Evolutionary conservation across 2,113 vertebrate species (phyloP).

Genomic region (Scopus umbretta): DNA sequence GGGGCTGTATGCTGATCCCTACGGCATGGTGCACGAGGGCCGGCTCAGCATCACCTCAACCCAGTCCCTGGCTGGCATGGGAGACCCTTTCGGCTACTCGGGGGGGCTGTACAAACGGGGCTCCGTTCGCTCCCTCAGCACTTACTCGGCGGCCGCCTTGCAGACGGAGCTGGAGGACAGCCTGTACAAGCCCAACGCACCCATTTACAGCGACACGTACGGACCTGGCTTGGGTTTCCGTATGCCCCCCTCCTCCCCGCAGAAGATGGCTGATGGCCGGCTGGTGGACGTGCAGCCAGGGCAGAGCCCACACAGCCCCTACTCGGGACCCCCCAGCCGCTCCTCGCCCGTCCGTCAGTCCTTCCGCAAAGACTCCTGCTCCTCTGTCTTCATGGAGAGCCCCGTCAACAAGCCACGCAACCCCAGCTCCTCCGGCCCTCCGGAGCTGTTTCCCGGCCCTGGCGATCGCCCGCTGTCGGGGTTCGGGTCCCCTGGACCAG

Average conservation of each 20-base stretch:
- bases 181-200: conserved; percentile 87
- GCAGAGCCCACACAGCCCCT: conserved; percentile 83
- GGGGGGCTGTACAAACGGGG: conserved; percentile 92
- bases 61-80: conserved; percentile 84
- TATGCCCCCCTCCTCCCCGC: conserved; percentile 90
- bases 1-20: conserved; percentile 90
- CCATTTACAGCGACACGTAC: conserved; percentile 85
- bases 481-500: conserved; percentile 79
- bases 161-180: conserved; percentile 92
- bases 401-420: conserved; percentile 84
- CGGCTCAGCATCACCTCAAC: conserved; percentile 94
- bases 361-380: conserved; percentile 94
- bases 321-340: conserved; percentile 87
- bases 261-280: conserved; percentile 84
- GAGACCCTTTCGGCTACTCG: conserved; percentile 90
- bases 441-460: conserved; percentile 80
- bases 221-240: conserved; percentile 85
- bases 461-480: conserved; percentile 77
- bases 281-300: conserved; percentile 77
- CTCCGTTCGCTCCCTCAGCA: conserved; percentile 93
- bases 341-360: conserved; percentile 90
- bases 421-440: conserved; percentile 76
- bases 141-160: conserved; percentile 90
- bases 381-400: conserved; percentile 90
- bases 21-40: conserved; percentile 90